Evolutionary conservation across 2,113 vertebrate genomes (phyloP), one percentile per base, ranked within the genome.

Genomic region (Otolemur garnettii): DNA sequence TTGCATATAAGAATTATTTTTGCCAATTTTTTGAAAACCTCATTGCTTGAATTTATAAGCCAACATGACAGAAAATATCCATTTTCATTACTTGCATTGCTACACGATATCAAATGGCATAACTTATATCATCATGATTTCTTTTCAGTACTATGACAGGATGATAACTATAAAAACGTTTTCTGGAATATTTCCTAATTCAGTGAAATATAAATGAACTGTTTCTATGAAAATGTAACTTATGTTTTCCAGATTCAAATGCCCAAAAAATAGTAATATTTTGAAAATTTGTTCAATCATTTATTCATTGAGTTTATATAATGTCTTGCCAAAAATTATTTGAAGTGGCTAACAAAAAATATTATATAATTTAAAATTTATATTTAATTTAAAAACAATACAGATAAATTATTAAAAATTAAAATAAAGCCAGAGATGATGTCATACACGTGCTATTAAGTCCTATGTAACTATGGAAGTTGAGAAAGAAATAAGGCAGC

Each of bases 31-130:
- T 83, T 24, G 4, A 72, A 96, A 94, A 28, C 4, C 1, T 4
- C 28, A 7, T 12, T 75, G 9, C 71, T 77, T 91, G 22, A 81
- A 38, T 5, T 72, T 66, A 57, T 15, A 83, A 83, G 42, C 13
- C 64, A 64, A 33, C 26, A 26, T 30, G 21, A 4, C 35, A 91
- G 93, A 97, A 96, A 96, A 97, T 90, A 97, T 19, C 15, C 17
- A 86, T 98, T 98, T 97, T 92, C 96, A 90, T 96, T 97, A 89
- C 91, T 92, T 97, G 83, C 94, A 96, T 98, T 96, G 95, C 57
- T 84, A 88, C 94, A 97, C 94, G 95, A 53, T 97, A 96, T 95
- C 83, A 98, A 96, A 97, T 95, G 33, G 42, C 86, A 81, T 96
- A 90, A 96, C 97, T 97, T 69, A 33, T 90, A 90, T 97, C 91